Percentiles rank a stretch among this genome's conserved stretches.
phyloP scores from a whole-genome alignment of 2,888 invertebrate genomes.

The Tromatobia lineatoria region DNA sequence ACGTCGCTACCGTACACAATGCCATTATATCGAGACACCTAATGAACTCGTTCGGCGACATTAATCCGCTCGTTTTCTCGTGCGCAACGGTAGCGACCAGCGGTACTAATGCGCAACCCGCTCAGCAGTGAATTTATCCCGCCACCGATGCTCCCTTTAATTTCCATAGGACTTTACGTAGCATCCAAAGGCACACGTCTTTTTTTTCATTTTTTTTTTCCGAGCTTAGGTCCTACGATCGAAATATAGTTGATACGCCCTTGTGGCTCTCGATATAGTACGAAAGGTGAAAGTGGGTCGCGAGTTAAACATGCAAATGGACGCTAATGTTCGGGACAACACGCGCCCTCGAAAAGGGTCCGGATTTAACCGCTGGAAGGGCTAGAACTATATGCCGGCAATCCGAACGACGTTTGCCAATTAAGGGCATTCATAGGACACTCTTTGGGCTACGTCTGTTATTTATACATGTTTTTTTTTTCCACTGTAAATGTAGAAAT shows the following conservation, averaged over 20 bases:
- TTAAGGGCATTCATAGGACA: constrained; percentile 70
- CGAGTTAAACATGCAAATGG: constrained; percentile 77
- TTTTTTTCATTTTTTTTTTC: not conserved
- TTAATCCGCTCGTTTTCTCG: constrained; percentile 67
- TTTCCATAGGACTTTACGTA: not conserved
- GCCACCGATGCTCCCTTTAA: not conserved
- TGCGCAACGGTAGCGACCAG: constrained; percentile 53
- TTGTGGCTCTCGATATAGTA: too few relatives aligned
- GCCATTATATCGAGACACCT: constrained; percentile 70
- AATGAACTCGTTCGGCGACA: constrained; percentile 80
- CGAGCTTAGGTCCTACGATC: not conserved
- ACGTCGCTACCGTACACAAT: constrained; percentile 70
- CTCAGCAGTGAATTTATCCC: not conserved
- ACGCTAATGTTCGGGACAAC: constrained; percentile 60
- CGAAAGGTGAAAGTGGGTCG: not conserved
- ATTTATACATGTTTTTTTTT: constrained; percentile 20
- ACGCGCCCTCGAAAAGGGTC: constrained; percentile 41
- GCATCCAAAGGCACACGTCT: not conserved
- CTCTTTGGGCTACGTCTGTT: constrained; percentile 22
- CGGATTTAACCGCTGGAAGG: not conserved
- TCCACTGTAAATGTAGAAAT: constrained; percentile 14
- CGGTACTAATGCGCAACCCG: constrained; percentile 58
- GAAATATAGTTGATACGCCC: not conserved
- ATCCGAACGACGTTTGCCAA: constrained; percentile 71
- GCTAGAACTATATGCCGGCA: not conserved